Evolutionary conservation across 2,113 vertebrate species (phyloP), one percentile per base, ranked within the genome.

Genomic region (Girardinichthys multiradiatus): DNA sequence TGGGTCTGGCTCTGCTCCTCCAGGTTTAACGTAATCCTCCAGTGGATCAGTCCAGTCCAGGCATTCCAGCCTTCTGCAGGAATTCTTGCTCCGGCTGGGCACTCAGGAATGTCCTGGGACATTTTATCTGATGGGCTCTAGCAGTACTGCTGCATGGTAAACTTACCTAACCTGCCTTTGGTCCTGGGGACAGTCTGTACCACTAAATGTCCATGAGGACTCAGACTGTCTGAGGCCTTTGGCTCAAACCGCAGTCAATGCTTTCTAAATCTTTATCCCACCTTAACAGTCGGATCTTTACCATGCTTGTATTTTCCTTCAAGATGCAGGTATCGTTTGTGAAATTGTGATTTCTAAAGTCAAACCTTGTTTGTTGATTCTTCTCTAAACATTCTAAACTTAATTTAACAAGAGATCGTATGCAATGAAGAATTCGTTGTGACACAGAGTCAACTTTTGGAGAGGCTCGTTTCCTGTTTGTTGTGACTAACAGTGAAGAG

Each of bases 81-180:
- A 70, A 60, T 70, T 59, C 68, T 24, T 60, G 35, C 68, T 70
- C 21, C 35, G 28, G 73, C 39, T 85, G 29, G 26, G 37, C 71
- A 72, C 76, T 88, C 71, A 82, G 90, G 88, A 93, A 93, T 92
- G 91, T 87, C 78, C 84, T 76, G 57, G 65, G 59, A 83, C 82
- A 66, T 71, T 76, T 85, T 90, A 93, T 93, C 92, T 91, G 92
- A 92, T 91, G 77, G 86, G 80, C 81, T 42, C 3, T 37, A 71
- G 45, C 28, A 15, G 64, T 11, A 35, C n/a, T 71, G 61, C 48
- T 73, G 21, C 65, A 39, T 42, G 58, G 82, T 80, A 82, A 84
- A 86, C 76, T 74, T 87, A 80, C 85, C 70, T 29, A 11, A 30
- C 76, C 62, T 48, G 79, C 68, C 68, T 73, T 15, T 68, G 62